phyloP scores from a whole-genome alignment of 2,113 vertebrate genomes.

The Calidris pugnax region DNA sequence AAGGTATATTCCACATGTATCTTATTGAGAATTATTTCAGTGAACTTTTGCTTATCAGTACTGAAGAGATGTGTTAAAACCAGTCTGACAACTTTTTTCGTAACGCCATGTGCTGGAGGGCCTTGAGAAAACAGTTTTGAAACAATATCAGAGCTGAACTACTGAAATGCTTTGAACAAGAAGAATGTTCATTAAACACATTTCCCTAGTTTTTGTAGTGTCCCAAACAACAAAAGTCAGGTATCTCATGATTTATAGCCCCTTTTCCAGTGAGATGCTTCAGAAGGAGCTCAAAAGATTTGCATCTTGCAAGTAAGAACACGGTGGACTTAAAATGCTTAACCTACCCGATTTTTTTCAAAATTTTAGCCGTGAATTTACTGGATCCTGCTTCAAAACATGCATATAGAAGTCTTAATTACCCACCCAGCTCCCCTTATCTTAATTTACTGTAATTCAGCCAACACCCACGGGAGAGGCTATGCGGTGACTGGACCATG shows the following conservation, averaged over 20 bases:
- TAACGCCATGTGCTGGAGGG: constrained; percentile 68
- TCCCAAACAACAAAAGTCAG: constrained; percentile 28
- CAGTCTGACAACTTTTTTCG: constrained; percentile 77
- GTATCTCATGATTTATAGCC: background rate
- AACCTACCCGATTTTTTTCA: background rate
- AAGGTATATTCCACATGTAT: constrained; percentile 25
- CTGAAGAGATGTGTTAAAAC: constrained; percentile 81
- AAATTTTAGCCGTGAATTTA: background rate
- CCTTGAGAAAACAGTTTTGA: constrained; percentile 75
- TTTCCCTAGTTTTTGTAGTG: background rate
- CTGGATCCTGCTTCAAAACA: constrained; percentile 38
- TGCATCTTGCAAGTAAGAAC: constrained; percentile 47
- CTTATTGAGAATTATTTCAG: constrained; percentile 64
- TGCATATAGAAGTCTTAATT: constrained; percentile 8
- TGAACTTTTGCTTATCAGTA: constrained; percentile 75
- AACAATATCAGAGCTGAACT: constrained; percentile 66
- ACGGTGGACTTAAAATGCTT: background rate
- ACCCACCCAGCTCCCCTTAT: constrained; percentile 42
- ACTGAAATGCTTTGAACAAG: constrained; percentile 52
- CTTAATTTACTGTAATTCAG: constrained; percentile 13
- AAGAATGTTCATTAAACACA: constrained; percentile 41
- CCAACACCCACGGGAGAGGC: constrained; percentile 30
- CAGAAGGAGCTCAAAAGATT: background rate
- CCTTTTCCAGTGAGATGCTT: background rate
- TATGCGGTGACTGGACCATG: constrained; percentile 13